Evolutionary conservation across 2,797 vertebrate genomes (phyloP).

Genomic region (Silurus lanzhouensis): DNA sequence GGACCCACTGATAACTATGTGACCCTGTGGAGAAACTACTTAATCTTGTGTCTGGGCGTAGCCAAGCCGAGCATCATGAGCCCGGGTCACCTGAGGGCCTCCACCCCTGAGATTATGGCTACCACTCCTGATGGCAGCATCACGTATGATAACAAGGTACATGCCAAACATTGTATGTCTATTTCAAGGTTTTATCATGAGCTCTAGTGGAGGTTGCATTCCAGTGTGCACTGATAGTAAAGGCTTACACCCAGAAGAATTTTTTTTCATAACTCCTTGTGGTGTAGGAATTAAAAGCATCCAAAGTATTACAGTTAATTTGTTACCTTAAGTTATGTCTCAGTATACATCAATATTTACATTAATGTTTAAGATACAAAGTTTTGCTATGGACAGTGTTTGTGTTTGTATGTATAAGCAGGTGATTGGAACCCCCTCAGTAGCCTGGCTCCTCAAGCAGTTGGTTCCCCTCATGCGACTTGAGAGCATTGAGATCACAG

Average conservation of each 20-base stretch:
- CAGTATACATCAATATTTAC: background rate
- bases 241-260: background rate
- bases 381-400: background rate
- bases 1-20: slow-evolving; percentile 89
- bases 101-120: slow-evolving; percentile 95
- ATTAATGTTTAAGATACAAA: background rate
- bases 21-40: slow-evolving; percentile 96
- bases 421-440: slow-evolving; percentile 96
- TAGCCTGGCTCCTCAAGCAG: slow-evolving; percentile 94
- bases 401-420: slow-evolving; percentile 62
- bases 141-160: slow-evolving; percentile 92
- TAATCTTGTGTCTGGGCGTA: slow-evolving; percentile 97
- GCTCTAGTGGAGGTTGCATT: background rate
- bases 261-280: background rate
- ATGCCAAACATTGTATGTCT: background rate
- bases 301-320: background rate
- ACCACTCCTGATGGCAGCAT: slow-evolving; percentile 94
- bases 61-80: slow-evolving; percentile 99
- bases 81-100: slow-evolving; percentile 92
- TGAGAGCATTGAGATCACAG: slow-evolving; percentile 97
- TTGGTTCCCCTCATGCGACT: slow-evolving; percentile 97
- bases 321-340: background rate
- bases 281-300: slow-evolving; percentile 12
- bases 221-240: background rate
- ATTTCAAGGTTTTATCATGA: background rate